Evolutionary conservation across 2,888 invertebrate genomes (phyloP), one percentile per base, ranked within the genome.

Genomic region (Protonemura montana): DNA sequence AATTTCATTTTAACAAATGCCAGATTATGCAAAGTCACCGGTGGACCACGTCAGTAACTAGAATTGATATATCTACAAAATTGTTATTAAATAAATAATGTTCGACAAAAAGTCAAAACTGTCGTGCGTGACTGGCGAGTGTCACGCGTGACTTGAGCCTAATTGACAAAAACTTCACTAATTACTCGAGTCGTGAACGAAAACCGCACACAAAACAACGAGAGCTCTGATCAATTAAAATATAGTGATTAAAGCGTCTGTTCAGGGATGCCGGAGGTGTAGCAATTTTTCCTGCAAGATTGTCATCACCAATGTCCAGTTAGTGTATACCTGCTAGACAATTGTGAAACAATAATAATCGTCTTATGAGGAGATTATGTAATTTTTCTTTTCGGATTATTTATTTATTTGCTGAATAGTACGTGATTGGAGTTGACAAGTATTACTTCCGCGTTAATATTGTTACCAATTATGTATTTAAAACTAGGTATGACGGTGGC

Each of bases 311-410:
- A 10, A 3, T 59, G 59, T 59, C 59, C 59, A 21, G 13, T 59
- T 59, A 59, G 1, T 59, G 6, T 59, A n/a, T n/a, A n/a, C n/a
- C 35, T 35, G 13, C 59, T 59, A 35, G n/a, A n/a, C n/a, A 59
- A 59, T 59, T 59, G 59, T 59, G 59, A 59, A 59, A 59, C 21
- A 59, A 59, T 59, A 59, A 59, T 59, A 59, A 59, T 59, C 59
- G 7, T 59, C 21, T 59, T 21, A 59, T 59, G 59, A 41, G 59
- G 21, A 59, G 59, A 59, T 59, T 59, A 59, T 59, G 59, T 59
- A 59, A 59, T 59, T 10, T 21, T 21, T 10, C n/a, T n/a, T n/a
- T 59, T 59, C 1, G 21, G 59, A 21, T 16, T 59, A 16, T 16
- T 21, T 21, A 59, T 16, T 59, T 59, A 13, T 59, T 59, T 10